A percentile compares a stretch with the other conserved stretches of the same genome.
Conservation (phyloP, 2,888 invertebrate species). For the Philaethria dido region DNA sequence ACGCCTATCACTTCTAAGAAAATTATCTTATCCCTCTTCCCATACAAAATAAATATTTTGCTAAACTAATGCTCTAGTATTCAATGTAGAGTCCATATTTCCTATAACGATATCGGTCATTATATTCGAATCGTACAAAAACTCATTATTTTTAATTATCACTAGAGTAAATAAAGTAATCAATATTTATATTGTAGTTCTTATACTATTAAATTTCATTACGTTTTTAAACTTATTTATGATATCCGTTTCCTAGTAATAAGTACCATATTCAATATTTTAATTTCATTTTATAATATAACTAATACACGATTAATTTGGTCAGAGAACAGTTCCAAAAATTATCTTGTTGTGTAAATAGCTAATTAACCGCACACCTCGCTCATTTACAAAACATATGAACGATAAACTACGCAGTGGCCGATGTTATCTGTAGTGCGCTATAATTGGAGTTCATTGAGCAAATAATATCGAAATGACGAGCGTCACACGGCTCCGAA, state of each 20-base stretch:
- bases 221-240: background rate
- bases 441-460: constrained; percentile 42
- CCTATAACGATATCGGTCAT: constrained; percentile 16
- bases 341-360: constrained; percentile 33
- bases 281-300: background rate
- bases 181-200: constrained; percentile 2
- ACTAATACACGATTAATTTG: background rate
- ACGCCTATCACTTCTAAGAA: constrained; percentile 49
- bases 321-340: constrained; percentile 20
- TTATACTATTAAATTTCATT: background rate
- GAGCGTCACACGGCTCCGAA: constrained; percentile 30
- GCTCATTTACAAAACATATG: constrained; percentile 37
- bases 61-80: background rate
- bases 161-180: constrained; percentile 4
- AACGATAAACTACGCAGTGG: constrained; percentile 40
- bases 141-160: constrained; percentile 16
- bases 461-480: constrained; percentile 46
- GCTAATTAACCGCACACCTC: constrained; percentile 42
- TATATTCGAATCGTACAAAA: background rate
- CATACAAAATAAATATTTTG: background rate
- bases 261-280: background rate
- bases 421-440: constrained; percentile 39
- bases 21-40: constrained; percentile 9
- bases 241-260: too few relatives aligned
- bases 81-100: constrained; percentile 6